Percentiles rank a stretch among this genome's conserved stretches.
These are phyloP conservation scores for Drosophila asahinai DNA, from an alignment of 1,140 invertebrate species.

Conservation along the genomic window DNA sequence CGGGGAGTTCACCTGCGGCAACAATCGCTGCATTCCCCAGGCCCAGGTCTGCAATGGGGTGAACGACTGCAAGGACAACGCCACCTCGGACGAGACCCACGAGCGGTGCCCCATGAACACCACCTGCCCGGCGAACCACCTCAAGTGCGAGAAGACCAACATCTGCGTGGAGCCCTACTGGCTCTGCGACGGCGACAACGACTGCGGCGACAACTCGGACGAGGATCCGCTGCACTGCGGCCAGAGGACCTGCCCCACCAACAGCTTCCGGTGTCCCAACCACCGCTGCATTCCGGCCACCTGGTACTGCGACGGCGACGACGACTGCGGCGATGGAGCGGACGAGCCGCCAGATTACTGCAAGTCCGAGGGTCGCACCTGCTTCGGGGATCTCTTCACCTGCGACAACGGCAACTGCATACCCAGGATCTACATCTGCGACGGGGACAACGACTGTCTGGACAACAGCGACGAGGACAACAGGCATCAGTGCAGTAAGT, in stretches of 20 bases:
- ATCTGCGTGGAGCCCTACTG: slow-evolving; percentile 98
- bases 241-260: slow-evolving; percentile 94
- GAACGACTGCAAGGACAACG: slow-evolving; percentile 97
- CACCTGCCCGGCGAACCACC: slow-evolving; percentile 93
- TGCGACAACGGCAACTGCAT: slow-evolving; percentile 99
- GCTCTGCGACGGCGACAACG: slow-evolving; percentile 97
- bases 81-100: slow-evolving; percentile 95
- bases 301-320: slow-evolving; percentile 94
- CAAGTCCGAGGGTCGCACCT: slow-evolving; percentile 96
- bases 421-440: slow-evolving; percentile 98
- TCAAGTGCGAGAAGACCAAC: slow-evolving; percentile 97
- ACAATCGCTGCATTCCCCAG: slow-evolving; percentile 95
- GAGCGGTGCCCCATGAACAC: slow-evolving; percentile 94
- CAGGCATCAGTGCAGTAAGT: slow-evolving; percentile 95
- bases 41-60: slow-evolving; percentile 96
- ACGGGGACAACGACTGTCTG: slow-evolving; percentile 95
- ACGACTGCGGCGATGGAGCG: slow-evolving; percentile 94
- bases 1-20: slow-evolving; percentile 97
- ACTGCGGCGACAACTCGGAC: slow-evolving; percentile 98
- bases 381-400: slow-evolving; percentile 97
- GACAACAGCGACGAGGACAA: slow-evolving; percentile 97
- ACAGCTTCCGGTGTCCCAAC: slow-evolving; percentile 95
- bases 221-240: slow-evolving; percentile 96
- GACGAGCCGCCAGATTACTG: slow-evolving; percentile 97
- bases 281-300: slow-evolving; percentile 95